These are phyloP conservation scores for Coelinius sp. DNA, from an alignment of 2,888 invertebrate genomes.

Conservation along the genomic window DNA sequence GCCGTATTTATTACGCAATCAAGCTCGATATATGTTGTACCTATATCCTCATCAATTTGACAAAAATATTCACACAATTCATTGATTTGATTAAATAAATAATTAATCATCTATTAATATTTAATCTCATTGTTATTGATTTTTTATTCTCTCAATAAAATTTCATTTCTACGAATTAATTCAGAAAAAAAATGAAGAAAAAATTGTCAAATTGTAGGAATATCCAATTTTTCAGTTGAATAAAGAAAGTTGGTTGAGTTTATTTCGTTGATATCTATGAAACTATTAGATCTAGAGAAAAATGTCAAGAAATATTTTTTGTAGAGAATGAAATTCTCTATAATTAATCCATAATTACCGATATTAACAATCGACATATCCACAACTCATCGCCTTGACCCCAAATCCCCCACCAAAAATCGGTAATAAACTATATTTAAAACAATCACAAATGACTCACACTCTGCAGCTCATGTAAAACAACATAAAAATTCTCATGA, in stretches of 20 bases:
- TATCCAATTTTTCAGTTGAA: no score
- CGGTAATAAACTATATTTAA: constrained; percentile 5
- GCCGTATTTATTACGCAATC: constrained; percentile 56
- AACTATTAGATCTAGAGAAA: no score
- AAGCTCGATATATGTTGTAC: background rate
- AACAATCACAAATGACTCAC: background rate
- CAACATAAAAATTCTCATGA: background rate
- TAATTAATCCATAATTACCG: background rate
- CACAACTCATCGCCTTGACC: background rate
- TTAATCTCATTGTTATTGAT: no score
- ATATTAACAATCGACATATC: background rate
- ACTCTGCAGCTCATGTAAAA: background rate
- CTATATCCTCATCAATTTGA: background rate
- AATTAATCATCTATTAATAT: no score
- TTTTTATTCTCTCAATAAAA: no score
- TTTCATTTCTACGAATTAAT: no score
- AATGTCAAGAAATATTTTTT: no score
- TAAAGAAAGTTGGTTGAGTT: no score
- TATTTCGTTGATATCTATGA: no score
- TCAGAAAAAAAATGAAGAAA: no score
- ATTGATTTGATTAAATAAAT: background rate
- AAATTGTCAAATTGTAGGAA: no score
- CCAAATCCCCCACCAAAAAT: constrained; percentile 2
- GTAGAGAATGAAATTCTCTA: no score
- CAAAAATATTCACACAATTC: background rate